Percentiles rank a stretch among this genome's conserved stretches.
Conservation (phyloP, 1,140 invertebrate genomes). For the Octopus sinensis region DNA sequence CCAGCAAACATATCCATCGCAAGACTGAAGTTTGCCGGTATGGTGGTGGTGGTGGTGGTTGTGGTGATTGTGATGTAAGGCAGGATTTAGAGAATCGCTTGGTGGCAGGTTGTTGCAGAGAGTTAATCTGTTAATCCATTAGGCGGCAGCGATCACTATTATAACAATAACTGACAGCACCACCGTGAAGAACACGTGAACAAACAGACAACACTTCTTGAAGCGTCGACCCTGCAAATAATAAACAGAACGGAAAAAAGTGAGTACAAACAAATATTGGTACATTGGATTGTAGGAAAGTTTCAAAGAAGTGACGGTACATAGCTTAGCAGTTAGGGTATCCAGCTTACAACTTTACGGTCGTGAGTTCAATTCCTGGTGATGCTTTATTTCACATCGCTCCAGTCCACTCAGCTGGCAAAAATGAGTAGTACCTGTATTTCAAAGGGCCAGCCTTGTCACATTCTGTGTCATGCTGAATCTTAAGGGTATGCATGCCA, state of each 20-base stretch:
- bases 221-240: slow-evolving; percentile 45
- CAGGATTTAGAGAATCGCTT: too few species aligned
- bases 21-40: too few species aligned
- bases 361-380: background rate
- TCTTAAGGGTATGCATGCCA: too few species aligned
- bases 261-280: background rate
- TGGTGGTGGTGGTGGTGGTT: too few species aligned
- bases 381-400: background rate
- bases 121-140: slow-evolving; percentile 16
- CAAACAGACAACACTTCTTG: slow-evolving; percentile 47
- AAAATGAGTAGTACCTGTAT: too few species aligned
- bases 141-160: slow-evolving; percentile 45
- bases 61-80: too few species aligned
- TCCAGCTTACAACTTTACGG: background rate
- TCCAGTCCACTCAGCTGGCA: background rate
- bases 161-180: slow-evolving; percentile 47
- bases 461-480: too few species aligned
- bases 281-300: background rate
- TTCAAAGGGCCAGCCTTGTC: too few species aligned
- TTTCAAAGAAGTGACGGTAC: background rate
- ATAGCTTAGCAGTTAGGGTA: background rate
- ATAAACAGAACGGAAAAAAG: background rate
- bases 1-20: too few species aligned
- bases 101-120: too few species aligned
- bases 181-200: slow-evolving; percentile 45